A percentile compares a stretch with the other conserved stretches of the same genome.
Conservation (phyloP, 2,797 vertebrate genomes). For the Nothura maculosa region DNA sequence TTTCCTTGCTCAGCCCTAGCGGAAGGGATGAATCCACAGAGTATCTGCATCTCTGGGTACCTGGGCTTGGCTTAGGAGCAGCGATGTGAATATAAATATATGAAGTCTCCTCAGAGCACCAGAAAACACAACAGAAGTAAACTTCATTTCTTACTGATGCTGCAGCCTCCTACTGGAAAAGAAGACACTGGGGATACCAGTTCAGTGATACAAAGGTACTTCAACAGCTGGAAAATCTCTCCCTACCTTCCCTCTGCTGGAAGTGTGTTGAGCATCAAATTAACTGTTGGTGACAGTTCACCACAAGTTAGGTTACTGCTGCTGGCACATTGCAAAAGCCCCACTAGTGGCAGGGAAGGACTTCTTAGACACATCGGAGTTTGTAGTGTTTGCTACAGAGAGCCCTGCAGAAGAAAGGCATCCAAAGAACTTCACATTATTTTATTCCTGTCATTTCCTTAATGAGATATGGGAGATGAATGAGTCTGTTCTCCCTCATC, state of each 20-base stretch:
- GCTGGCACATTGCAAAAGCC: slow-evolving; percentile 85
- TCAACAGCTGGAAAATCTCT: slow-evolving; percentile 52
- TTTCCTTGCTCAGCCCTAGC: not conserved
- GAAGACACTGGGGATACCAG: not conserved
- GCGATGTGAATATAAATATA: not conserved
- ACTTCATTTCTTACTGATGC: not conserved
- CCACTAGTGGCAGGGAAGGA: slow-evolving; percentile 65
- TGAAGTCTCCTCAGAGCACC: not conserved
- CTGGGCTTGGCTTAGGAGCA: not conserved
- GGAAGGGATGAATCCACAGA: not conserved
- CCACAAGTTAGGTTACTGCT: slow-evolving; percentile 91
- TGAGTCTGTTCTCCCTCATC: slow-evolving; percentile 40
- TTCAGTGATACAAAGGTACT: not conserved
- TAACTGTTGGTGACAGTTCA: slow-evolving; percentile 92
- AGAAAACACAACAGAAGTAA: not conserved
- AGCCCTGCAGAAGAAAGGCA: slow-evolving; percentile 74
- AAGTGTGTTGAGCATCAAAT: slow-evolving; percentile 89
- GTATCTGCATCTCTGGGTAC: not conserved
- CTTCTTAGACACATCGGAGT: slow-evolving; percentile 72
- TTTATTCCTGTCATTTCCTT: slow-evolving; percentile 76
- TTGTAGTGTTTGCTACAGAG: slow-evolving; percentile 77
- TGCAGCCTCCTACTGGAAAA: not conserved
- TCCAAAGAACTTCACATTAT: slow-evolving; percentile 61
- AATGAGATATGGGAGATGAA: slow-evolving; percentile 71
- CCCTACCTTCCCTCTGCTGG: slow-evolving; percentile 48